phyloP scores from a whole-genome alignment of 2,888 invertebrate genomes.

The Parelbella ahira region DNA sequence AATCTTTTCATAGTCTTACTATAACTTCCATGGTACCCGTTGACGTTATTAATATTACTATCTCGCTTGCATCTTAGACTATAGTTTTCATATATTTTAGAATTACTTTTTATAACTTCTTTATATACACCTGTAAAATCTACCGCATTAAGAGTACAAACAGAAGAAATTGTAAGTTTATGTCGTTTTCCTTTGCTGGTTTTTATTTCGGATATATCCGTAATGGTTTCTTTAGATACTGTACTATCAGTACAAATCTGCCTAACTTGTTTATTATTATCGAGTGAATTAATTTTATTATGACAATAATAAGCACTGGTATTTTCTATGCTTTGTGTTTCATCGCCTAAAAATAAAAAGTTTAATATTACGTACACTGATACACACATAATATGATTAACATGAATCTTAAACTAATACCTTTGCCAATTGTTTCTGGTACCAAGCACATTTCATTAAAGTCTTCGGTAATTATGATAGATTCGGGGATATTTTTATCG shows the following conservation, averaged over 20 bases:
- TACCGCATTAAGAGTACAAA: constrained; percentile 48
- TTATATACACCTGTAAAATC: constrained; percentile 30
- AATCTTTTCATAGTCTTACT: constrained; percentile 32
- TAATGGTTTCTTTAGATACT: constrained; percentile 9
- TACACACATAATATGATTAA: no score
- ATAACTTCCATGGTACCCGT: no score
- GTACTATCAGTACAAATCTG: neutral
- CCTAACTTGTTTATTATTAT: neutral
- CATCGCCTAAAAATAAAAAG: neutral
- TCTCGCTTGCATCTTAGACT: no score
- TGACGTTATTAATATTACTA: neutral
- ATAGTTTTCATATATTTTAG: no score
- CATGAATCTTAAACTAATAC: no score
- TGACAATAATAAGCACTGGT: neutral
- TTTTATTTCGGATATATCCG: constrained; percentile 1
- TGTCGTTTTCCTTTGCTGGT: constrained; percentile 13
- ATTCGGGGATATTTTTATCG: no score
- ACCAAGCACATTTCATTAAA: no score
- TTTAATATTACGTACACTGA: no score
- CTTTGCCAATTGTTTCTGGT: no score
- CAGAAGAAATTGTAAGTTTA: constrained; percentile 45
- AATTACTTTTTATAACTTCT: no score
- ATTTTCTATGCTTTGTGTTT: neutral
- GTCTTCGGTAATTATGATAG: no score
- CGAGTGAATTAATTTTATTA: neutral